Percentiles rank a stretch among this genome's conserved stretches.
Conservation (phyloP, 1,140 invertebrate species). For the Sinonovacula constricta region DNA sequence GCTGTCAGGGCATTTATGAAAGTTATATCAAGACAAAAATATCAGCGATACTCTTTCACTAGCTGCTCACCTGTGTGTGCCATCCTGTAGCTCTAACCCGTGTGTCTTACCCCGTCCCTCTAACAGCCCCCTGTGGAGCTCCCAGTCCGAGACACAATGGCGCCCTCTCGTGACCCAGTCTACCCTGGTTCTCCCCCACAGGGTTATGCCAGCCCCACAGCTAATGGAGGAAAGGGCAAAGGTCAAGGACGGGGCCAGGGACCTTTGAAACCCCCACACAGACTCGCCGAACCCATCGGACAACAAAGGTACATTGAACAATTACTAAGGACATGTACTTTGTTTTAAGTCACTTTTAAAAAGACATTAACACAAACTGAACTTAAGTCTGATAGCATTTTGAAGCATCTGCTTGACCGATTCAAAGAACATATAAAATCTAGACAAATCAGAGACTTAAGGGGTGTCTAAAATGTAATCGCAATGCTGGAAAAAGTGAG, state of each 20-base stretch:
- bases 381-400: no score
- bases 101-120: not conserved
- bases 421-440: no score
- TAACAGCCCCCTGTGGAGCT: constrained; percentile 41
- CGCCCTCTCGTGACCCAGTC: constrained; percentile 8
- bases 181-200: constrained; percentile 37
- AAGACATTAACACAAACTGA: no score
- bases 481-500: no score
- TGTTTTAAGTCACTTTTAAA: no score
- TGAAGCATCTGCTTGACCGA: no score
- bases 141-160: constrained; percentile 20
- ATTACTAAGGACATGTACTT: no score
- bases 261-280: constrained; percentile 62
- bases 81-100: not conserved
- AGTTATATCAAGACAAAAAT: no score
- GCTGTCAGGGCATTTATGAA: no score
- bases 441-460: no score
- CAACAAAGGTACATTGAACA: constrained; percentile 66
- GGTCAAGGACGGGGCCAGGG: constrained; percentile 33
- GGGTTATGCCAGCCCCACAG: constrained; percentile 24
- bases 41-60: no score
- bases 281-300: constrained; percentile 64
- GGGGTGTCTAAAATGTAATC: no score
- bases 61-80: not conserved
- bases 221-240: constrained; percentile 4